Evolutionary conservation across 2,113 vertebrate species (phyloP).

Genomic region (Pygoscelis adeliae): DNA sequence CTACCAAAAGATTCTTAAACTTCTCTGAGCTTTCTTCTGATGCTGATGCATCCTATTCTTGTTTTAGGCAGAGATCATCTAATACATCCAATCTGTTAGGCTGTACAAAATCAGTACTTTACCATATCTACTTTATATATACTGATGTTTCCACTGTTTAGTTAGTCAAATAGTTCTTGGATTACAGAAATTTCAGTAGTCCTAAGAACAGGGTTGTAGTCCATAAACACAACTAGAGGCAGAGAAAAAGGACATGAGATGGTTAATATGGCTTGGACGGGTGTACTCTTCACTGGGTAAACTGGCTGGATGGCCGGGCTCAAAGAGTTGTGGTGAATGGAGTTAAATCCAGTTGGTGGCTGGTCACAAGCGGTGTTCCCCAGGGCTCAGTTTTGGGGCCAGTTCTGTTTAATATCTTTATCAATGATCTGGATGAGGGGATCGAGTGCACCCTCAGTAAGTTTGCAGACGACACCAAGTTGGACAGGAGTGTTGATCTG

Average conservation of each 20-base stretch:
- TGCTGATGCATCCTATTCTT: neutral
- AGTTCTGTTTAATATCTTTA: neutral
- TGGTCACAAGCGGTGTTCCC: accelerated
- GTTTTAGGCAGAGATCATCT: neutral
- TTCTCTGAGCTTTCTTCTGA: neutral
- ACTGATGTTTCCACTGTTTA: neutral
- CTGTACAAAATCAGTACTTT: neutral
- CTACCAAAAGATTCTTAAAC: neutral
- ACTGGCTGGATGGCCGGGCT: accelerated
- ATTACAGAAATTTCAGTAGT: neutral
- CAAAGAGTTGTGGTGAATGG: no score
- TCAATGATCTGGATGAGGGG: neutral
- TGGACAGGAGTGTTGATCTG: neutral
- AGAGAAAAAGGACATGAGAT: neutral
- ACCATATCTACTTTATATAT: neutral
- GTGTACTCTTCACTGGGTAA: accelerated
- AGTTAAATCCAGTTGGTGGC: accelerated
- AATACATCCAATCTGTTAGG: neutral
- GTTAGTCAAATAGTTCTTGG: neutral
- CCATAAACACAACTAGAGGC: neutral
- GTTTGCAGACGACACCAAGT: neutral
- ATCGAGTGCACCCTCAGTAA: neutral
- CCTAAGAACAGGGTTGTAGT: neutral
- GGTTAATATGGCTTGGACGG: neutral
- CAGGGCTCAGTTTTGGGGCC: neutral